phyloP scores from a whole-genome alignment of 2,113 vertebrate genomes.

The Prunella fulvescens region DNA sequence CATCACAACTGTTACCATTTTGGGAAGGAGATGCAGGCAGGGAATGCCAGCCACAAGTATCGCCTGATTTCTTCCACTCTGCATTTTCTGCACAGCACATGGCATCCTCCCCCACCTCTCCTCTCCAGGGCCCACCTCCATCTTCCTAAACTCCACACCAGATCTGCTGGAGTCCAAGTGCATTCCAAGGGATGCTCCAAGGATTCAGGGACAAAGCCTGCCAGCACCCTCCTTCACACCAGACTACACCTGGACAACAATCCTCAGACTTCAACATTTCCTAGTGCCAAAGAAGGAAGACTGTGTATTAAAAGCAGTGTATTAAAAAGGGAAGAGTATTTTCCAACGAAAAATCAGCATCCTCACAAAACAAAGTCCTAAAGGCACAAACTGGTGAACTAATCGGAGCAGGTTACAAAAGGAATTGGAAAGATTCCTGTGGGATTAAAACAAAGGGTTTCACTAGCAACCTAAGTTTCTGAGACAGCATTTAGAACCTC shows the following conservation, averaged over 20 bases:
- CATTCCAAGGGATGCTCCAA: background rate
- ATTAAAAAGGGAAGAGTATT: background rate
- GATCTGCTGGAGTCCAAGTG: accelerated
- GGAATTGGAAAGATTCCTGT: background rate
- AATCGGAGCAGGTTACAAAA: background rate
- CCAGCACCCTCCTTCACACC: background rate
- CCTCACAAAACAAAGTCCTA: slow-evolving; percentile 44
- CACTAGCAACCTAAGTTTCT: background rate
- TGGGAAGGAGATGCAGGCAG: background rate
- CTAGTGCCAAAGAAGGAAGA: background rate
- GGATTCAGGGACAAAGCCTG: background rate
- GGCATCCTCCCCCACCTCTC: background rate
- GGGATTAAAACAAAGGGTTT: background rate
- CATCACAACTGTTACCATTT: background rate
- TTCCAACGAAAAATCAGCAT: background rate
- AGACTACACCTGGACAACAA: background rate
- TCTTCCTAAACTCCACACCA: background rate
- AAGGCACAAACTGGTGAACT: slow-evolving; percentile 53
- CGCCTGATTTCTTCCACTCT: background rate
- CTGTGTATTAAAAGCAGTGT: slow-evolving; percentile 40
- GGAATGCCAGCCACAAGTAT: background rate
- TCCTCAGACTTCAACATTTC: background rate
- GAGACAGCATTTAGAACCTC: background rate
- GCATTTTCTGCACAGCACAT: background rate
- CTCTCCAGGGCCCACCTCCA: background rate